phyloP scores from a whole-genome alignment of 2,888 invertebrate genomes.

The Lasioglossum zephyrum region DNA sequence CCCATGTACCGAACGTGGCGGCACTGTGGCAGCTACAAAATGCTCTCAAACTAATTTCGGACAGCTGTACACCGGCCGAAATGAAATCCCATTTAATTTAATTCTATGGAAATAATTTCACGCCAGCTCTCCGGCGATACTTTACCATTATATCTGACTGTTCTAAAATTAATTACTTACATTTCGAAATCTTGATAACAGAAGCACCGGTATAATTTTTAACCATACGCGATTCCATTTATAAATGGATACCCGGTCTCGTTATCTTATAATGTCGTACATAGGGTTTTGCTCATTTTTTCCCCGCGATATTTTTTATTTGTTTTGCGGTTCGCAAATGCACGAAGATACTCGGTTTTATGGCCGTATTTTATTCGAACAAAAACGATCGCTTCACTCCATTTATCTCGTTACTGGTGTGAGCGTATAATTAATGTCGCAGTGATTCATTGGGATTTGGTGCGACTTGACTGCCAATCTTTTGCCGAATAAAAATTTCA shows the following conservation, averaged over 20 bases:
- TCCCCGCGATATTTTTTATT: background rate
- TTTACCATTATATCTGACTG: conserved; percentile 27
- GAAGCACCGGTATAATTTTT: background rate
- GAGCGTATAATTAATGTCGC: background rate
- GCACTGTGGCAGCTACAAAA: conserved; percentile 36
- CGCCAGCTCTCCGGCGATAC: conserved; percentile 40
- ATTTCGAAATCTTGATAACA: conserved; percentile 34
- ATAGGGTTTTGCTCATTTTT: background rate
- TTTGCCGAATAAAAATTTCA: background rate
- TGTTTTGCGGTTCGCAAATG: background rate
- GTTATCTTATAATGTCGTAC: background rate
- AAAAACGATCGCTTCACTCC: conserved; percentile 1
- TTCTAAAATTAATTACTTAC: conserved; percentile 42
- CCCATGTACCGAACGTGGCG: conserved; percentile 9
- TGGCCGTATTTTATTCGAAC: background rate
- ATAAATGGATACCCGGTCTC: background rate
- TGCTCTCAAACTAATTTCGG: conserved; percentile 55
- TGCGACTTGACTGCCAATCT: background rate
- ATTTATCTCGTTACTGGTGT: background rate
- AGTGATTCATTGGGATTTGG: background rate
- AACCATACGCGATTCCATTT: background rate
- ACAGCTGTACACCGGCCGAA: conserved; percentile 50
- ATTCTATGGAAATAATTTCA: conserved; percentile 60
- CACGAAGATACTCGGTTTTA: background rate
- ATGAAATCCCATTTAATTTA: conserved; percentile 61